phyloP scores from a whole-genome alignment of 1,140 invertebrate genomes.

The Drosophila kikkawai region DNA sequence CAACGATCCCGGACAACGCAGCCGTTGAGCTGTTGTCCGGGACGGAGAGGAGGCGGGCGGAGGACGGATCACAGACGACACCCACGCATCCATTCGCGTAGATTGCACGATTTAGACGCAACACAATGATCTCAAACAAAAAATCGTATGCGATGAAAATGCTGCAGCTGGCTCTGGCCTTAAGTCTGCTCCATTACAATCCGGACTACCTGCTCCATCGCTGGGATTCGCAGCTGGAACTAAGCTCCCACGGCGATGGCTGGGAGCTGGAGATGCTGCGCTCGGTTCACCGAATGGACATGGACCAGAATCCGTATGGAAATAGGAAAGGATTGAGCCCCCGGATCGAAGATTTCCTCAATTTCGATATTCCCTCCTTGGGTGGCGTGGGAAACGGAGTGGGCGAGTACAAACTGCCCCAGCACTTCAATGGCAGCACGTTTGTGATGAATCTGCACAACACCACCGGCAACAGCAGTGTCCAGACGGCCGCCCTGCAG shows the following conservation, averaged over 20 bases:
- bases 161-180: slow-evolving; percentile 90
- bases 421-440: slow-evolving; percentile 86
- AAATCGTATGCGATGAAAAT: slow-evolving; percentile 91
- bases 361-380: slow-evolving; percentile 83
- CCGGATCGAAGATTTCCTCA: slow-evolving; percentile 87
- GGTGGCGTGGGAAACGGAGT: slow-evolving; percentile 12
- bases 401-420: slow-evolving; percentile 66
- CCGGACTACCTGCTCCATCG: slow-evolving; percentile 86
- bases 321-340: slow-evolving; percentile 89
- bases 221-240: slow-evolving; percentile 85
- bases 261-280: slow-evolving; percentile 87
- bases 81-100: slow-evolving; percentile 43
- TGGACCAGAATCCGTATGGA: slow-evolving; percentile 87
- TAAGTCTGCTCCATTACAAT: slow-evolving; percentile 91
- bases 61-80: slow-evolving; percentile 35
- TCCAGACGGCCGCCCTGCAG: slow-evolving; percentile 77
- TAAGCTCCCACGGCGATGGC: slow-evolving; percentile 86
- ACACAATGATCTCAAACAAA: slow-evolving; percentile 89
- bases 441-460: slow-evolving; percentile 87
- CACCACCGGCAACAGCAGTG: slow-evolving; percentile 70
- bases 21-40: slow-evolving; percentile 69
- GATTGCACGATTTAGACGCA: slow-evolving; percentile 36
- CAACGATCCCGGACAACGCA: slow-evolving; percentile 64
- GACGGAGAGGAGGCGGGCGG: slow-evolving; percentile 49
- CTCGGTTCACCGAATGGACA: slow-evolving; percentile 86